Evolutionary conservation across 2,113 vertebrate species (phyloP), one percentile per base, ranked within the genome.

Genomic region (Penelope pileata): DNA sequence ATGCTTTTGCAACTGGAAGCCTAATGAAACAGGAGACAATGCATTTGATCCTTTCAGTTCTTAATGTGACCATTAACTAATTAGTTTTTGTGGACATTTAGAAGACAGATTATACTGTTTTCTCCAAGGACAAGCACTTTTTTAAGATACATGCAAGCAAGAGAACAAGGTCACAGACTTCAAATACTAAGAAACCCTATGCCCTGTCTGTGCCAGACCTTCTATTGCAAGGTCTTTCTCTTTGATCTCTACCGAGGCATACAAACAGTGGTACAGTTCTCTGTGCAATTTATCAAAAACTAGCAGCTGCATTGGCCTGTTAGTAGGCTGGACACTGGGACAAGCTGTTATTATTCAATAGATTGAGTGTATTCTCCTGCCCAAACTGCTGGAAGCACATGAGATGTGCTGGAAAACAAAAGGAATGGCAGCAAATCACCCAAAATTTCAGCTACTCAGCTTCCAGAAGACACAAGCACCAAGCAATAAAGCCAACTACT

Each of bases 11-110:
- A 89, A 8, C 47, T 9, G 22, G 27, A 63, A 78, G 56, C 69
- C 38, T 75, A 69, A 86, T 34, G 76, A 86, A 94, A 85, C 4
- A 24, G 1, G 3, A 19, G 34, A 53, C 42, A 83, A 72, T 21
- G 18, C 56, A n/a, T 80, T 84, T 68, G 42, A 77, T 68, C 36
- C 36, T 48, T 86, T 43, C 36, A 68, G 48, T 22, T 50, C 78
- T 88, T 91, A 48, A 70, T 56, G n/a, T 14, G 12, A 27, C 56
- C 53, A 84, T 93, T 95, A 94, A 75, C 79, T 78, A 78, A 81
- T 81, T 75, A 53, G 56, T 88, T 93, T 86, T 90, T 83, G 40
- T 0, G 1, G 47, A 45, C 36, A 51, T 83, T 91, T 70, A 67
- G 38, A 69, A 90, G 63, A 86, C 59, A 53, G 60, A 63, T 3